A percentile compares a stretch with the other conserved stretches of the same genome.
Evolutionary conservation across 1,140 invertebrate genomes (phyloP).

Genomic region (Metopolophium dirhodum): DNA sequence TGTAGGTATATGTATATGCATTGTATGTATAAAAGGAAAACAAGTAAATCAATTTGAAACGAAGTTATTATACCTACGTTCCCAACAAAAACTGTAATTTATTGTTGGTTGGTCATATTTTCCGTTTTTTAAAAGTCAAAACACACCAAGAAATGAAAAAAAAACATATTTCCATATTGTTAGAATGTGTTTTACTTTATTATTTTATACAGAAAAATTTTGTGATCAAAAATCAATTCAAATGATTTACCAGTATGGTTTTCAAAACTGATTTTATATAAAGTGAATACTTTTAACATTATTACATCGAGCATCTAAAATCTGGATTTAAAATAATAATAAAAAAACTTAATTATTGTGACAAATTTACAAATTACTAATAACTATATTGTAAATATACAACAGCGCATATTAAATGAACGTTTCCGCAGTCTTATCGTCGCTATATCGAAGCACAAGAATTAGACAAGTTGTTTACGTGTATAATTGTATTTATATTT

Average conservation of each 20-base stretch:
- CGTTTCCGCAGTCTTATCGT: not conserved
- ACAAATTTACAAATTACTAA: not conserved
- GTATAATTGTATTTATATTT: not conserved
- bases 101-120: not conserved
- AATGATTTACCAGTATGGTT: not conserved
- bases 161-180: not conserved
- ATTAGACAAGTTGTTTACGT: not conserved
- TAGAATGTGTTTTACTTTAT: too few species aligned
- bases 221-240: not conserved
- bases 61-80: not conserved
- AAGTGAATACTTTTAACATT: not conserved
- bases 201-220: too few species aligned
- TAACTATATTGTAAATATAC: not conserved
- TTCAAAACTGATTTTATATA: not conserved
- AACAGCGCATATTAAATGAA: not conserved
- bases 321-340: not conserved
- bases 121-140: not conserved
- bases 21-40: not conserved
- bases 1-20: not conserved
- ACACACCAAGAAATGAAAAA: not conserved
- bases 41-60: slow-evolving; percentile 20
- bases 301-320: not conserved
- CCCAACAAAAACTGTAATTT: not conserved
- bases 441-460: not conserved
- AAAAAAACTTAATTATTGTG: not conserved